Conservation (phyloP, 2,797 vertebrate species). For the Cetoscarus ocellatus region DNA sequence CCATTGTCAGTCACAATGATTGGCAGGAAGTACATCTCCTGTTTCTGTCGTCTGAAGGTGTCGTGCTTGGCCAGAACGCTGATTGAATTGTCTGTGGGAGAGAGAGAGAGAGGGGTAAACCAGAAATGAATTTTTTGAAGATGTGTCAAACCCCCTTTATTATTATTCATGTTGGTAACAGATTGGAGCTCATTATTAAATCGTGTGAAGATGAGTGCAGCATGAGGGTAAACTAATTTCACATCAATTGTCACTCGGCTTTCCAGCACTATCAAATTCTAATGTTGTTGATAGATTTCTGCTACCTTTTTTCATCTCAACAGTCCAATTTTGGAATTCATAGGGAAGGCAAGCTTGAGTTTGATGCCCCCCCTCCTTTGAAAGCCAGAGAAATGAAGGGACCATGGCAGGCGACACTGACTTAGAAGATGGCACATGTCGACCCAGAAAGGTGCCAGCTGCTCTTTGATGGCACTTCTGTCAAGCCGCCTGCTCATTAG, state of each 20-base stretch:
- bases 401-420: constrained; percentile 51
- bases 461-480: constrained; percentile 81
- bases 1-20: constrained; percentile 96
- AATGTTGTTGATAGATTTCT: constrained; percentile 41
- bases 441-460: constrained; percentile 77
- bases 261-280: constrained; percentile 49
- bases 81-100: constrained; percentile 93
- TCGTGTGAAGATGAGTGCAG: constrained; percentile 66
- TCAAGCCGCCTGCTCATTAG: constrained; percentile 83
- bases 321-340: constrained; percentile 56
- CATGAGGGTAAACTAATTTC: constrained; percentile 70
- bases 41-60: constrained; percentile 95
- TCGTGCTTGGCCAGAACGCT: constrained; percentile 95
- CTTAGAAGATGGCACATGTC: constrained; percentile 74
- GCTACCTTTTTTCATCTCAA: constrained; percentile 19
- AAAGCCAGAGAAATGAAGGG: constrained; percentile 58
- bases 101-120: constrained; percentile 46
- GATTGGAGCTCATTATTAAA: constrained; percentile 65
- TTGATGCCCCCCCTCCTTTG: constrained; percentile 38
- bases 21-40: constrained; percentile 96
- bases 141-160: constrained; percentile 58
- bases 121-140: constrained; percentile 49
- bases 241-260: constrained; percentile 54
- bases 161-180: constrained; percentile 63
- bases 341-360: constrained; percentile 42